These are phyloP conservation scores for Ailuropoda melanoleuca DNA, from an alignment of 2,113 vertebrate species.

Conservation along the genomic window DNA sequence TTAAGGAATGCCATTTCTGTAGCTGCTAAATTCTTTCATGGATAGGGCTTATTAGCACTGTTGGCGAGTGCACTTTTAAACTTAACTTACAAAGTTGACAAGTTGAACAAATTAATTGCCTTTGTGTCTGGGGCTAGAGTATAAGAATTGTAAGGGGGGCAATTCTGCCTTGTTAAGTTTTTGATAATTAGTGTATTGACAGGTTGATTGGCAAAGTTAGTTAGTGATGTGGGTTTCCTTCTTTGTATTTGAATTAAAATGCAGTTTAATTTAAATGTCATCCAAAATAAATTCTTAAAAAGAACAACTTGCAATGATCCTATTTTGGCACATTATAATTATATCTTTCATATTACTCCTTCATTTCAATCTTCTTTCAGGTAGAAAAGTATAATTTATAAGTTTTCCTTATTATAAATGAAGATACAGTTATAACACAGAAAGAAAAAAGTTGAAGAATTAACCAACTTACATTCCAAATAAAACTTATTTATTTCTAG, in stretches of 20 bases:
- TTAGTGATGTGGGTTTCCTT: slow-evolving; percentile 58
- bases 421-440: slow-evolving; percentile 36
- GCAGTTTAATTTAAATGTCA: slow-evolving; percentile 70
- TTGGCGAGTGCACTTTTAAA: background rate
- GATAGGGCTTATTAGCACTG: background rate
- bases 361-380: slow-evolving; percentile 69
- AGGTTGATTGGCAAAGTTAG: slow-evolving; percentile 60
- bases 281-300: slow-evolving; percentile 70
- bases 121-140: background rate
- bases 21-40: slow-evolving; percentile 17
- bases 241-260: slow-evolving; percentile 70
- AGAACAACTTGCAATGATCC: slow-evolving; percentile 61
- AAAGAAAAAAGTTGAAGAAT: slow-evolving; percentile 45
- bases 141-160: slow-evolving; percentile 8
- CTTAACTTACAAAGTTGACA: slow-evolving; percentile 44
- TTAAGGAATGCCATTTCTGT: slow-evolving; percentile 13
- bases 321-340: slow-evolving; percentile 72
- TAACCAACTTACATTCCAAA: slow-evolving; percentile 9
- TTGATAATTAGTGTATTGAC: slow-evolving; percentile 62
- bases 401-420: slow-evolving; percentile 49
- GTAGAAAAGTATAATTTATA: slow-evolving; percentile 57
- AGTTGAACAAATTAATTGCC: slow-evolving; percentile 35
- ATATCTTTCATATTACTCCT: slow-evolving; percentile 58
- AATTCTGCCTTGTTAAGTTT: slow-evolving; percentile 51
- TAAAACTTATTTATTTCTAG: slow-evolving; percentile 34